These are phyloP conservation scores for Sarcophaga rosellei DNA, from an alignment of 2,888 invertebrate species.

Conservation along the genomic window DNA sequence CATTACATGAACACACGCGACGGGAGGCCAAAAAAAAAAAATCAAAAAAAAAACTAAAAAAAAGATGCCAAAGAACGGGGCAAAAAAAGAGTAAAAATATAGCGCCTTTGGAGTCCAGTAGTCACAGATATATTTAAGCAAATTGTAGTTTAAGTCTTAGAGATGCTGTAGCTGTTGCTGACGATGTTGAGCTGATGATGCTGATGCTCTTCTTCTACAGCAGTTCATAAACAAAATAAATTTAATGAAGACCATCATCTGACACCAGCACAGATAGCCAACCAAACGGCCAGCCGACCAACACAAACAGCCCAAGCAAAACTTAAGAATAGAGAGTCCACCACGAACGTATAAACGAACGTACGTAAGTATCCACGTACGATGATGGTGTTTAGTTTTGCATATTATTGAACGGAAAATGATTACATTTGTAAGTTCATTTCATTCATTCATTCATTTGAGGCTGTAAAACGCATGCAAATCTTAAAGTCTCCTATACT, in stretches of 20 bases:
- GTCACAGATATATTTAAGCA: slow-evolving; percentile 54
- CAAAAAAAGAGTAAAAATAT: neutral
- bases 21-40: slow-evolving; percentile 75
- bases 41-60: slow-evolving; percentile 32
- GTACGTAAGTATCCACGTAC: neutral
- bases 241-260: slow-evolving; percentile 68
- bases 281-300: neutral
- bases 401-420: neutral
- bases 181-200: neutral
- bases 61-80: neutral
- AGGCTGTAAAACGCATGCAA: neutral
- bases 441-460: neutral
- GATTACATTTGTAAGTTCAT: neutral
- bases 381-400: neutral
- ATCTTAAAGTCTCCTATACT: neutral
- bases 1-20: slow-evolving; percentile 65
- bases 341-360: neutral
- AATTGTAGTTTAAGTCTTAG: slow-evolving; percentile 54
- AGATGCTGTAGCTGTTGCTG: slow-evolving; percentile 19
- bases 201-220: slow-evolving; percentile 5
- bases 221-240: slow-evolving; percentile 65
- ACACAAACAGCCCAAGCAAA: neutral
- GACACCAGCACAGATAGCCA: slow-evolving; percentile 65
- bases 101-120: slow-evolving; percentile 49
- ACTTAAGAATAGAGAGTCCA: neutral